phyloP scores from a whole-genome alignment of 2,113 vertebrate species.

The Setophaga coronata region DNA sequence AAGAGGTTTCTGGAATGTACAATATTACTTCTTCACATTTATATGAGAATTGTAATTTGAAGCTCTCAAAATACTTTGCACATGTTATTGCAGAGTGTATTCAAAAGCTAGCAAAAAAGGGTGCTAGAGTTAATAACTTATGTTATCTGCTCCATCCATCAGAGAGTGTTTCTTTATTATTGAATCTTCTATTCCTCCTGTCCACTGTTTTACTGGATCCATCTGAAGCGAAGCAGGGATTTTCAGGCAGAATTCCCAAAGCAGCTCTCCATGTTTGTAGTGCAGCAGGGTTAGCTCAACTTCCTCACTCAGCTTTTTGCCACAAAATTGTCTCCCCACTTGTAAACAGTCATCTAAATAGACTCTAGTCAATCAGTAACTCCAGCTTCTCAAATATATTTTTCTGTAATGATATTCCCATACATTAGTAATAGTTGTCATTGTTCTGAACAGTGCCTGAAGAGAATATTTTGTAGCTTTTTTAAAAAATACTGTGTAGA shows the following conservation, averaged over 20 bases:
- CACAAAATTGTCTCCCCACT: neutral
- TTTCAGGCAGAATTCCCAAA: neutral
- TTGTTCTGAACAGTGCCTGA: neutral
- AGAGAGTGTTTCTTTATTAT: neutral
- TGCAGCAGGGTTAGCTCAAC: neutral
- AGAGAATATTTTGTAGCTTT: neutral
- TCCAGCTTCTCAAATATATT: neutral
- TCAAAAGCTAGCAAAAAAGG: neutral
- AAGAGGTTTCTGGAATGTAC: conserved; percentile 11
- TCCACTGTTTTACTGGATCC: neutral
- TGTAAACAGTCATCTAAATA: neutral
- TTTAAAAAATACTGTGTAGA: neutral
- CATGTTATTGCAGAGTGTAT: neutral
- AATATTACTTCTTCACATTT: neutral
- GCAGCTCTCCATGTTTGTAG: neutral
- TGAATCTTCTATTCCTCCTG: neutral
- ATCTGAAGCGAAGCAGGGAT: neutral
- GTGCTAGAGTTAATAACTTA: neutral
- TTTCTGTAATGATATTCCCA: neutral
- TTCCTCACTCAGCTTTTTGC: neutral
- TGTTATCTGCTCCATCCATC: neutral
- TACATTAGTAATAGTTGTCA: neutral
- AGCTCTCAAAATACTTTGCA: neutral
- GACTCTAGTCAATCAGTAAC: neutral
- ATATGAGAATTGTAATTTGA: neutral